These are phyloP conservation scores for Darevskia mixta DNA, from an alignment of 2,797 vertebrate genomes.

Conservation along the genomic window DNA sequence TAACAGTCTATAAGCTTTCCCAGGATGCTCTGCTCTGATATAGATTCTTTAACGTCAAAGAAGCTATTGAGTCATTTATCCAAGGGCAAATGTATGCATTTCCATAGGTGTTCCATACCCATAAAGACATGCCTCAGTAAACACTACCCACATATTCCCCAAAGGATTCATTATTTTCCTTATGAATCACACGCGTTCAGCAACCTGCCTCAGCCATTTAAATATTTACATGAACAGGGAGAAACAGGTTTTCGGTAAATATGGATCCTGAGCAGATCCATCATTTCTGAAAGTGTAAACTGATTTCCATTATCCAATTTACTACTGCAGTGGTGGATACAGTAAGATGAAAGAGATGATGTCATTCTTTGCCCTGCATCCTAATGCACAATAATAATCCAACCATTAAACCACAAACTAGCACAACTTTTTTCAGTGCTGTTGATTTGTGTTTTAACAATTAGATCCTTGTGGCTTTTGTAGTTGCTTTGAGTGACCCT, in stretches of 20 bases:
- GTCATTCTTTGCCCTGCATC: neutral
- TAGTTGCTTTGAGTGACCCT: too few species aligned
- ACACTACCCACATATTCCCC: neutral
- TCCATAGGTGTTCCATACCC: neutral
- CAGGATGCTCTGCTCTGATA: neutral
- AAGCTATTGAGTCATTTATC: slow-evolving; percentile 16
- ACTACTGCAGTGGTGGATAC: neutral
- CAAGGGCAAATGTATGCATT: neutral
- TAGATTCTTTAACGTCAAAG: slow-evolving; percentile 24
- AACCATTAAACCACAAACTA: too few species aligned
- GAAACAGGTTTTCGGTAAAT: neutral
- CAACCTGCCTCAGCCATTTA: neutral
- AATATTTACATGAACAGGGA: neutral
- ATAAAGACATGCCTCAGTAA: neutral
- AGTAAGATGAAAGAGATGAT: neutral
- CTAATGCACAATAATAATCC: neutral
- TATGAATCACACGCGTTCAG: neutral
- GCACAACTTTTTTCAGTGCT: too few species aligned
- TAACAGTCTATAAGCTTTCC: slow-evolving; percentile 11
- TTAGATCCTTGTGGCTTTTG: too few species aligned
- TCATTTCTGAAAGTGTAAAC: neutral
- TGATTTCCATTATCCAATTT: neutral
- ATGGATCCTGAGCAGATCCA: neutral
- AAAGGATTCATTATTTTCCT: neutral
- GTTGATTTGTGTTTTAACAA: too few species aligned